Evolutionary conservation across 2,888 invertebrate species (phyloP).

Genomic region (Andrena camellia): DNA sequence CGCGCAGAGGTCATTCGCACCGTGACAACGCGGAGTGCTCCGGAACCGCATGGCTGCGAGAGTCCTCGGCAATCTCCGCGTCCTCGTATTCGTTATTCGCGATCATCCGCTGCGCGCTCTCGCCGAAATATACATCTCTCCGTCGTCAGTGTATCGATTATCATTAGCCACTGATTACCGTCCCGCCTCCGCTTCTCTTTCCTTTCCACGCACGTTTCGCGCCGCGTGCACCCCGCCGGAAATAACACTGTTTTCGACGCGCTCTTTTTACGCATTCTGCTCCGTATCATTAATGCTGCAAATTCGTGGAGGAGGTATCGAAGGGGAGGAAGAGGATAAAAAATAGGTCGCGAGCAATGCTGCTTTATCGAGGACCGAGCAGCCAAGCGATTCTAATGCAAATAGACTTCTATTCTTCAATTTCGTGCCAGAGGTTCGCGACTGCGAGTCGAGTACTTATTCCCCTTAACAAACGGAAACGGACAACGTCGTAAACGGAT

Average conservation of each 20-base stretch:
- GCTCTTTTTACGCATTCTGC: constrained; percentile 11
- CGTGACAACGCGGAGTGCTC: constrained; percentile 56
- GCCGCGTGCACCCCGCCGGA: not conserved
- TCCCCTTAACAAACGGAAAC: constrained; percentile 1
- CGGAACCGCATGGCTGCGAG: constrained; percentile 62
- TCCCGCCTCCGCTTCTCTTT: not conserved
- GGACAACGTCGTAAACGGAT: constrained; percentile 2
- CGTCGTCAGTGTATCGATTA: not conserved
- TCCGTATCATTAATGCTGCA: constrained; percentile 14
- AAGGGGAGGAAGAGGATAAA: not conserved
- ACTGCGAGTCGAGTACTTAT: not conserved
- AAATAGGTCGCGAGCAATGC: not conserved
- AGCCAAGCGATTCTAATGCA: not conserved
- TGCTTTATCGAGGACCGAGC: not conserved
- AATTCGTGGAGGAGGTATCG: not conserved
- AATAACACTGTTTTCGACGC: not conserved
- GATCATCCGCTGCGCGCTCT: constrained; percentile 4
- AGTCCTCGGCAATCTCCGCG: constrained; percentile 29
- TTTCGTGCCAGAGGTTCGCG: not conserved
- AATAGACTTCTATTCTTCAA: constrained; percentile 1
- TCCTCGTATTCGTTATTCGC: constrained; percentile 44
- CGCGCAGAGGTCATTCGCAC: constrained; percentile 70
- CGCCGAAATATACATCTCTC: not conserved
- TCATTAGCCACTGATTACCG: constrained; percentile 1
- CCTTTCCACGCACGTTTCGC: not conserved